These are phyloP conservation scores for Eupeodes luniger DNA, from an alignment of 2,888 invertebrate genomes.

Conservation along the genomic window DNA sequence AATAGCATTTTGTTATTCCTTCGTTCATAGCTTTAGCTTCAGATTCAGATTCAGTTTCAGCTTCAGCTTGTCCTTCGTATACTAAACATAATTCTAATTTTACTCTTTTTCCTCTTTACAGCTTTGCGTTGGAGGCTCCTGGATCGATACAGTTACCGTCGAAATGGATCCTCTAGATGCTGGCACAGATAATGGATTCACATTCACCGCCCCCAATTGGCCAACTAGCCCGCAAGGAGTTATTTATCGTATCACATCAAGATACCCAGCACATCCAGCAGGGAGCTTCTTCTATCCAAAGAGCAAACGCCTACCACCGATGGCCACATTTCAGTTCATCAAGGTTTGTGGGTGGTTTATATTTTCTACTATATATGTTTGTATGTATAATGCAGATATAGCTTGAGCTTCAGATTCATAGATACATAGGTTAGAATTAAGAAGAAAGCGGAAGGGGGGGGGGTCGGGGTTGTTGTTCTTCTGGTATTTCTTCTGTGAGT, in stretches of 20 bases:
- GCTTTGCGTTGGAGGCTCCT: constrained; percentile 95
- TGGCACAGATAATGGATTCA: constrained; percentile 97
- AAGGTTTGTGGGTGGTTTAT: constrained; percentile 87
- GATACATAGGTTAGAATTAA: neutral
- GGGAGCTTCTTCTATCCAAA: constrained; percentile 97
- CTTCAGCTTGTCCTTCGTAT: neutral
- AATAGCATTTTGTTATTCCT: neutral
- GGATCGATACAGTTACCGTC: constrained; percentile 95
- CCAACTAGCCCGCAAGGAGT: constrained; percentile 95
- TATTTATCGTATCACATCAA: constrained; percentile 94
- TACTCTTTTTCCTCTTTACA: constrained; percentile 83
- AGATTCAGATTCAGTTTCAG: no score
- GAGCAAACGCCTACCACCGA: constrained; percentile 92
- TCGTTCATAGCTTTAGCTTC: neutral
- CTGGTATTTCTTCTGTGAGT: neutral
- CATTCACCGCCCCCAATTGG: constrained; percentile 98
- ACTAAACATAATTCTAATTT: constrained; percentile 45
- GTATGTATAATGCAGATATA: neutral
- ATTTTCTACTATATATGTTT: neutral
- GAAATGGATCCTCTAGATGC: constrained; percentile 97
- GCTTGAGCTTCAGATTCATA: neutral
- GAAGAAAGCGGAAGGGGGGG: neutral
- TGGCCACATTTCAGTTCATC: constrained; percentile 95
- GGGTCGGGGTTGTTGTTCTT: no score
- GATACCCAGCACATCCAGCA: constrained; percentile 95